Percentiles rank a stretch among this genome's conserved stretches.
phyloP scores from a whole-genome alignment of 1,140 invertebrate genomes.

The Trichonephila inaurata region DNA sequence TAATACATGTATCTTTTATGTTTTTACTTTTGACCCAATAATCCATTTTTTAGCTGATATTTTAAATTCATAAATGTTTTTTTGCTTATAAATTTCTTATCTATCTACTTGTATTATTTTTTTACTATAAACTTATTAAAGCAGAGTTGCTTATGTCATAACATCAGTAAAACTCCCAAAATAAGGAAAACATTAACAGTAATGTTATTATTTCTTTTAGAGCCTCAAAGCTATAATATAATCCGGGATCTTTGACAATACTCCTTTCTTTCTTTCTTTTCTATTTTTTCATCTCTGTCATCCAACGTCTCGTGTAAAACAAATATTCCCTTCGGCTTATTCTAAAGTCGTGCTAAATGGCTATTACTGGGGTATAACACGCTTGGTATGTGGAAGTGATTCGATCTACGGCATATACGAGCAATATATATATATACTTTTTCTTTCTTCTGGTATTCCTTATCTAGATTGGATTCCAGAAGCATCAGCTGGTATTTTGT shows the following conservation, averaged over 20 bases:
- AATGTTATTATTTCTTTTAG: neutral
- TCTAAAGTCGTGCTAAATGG: conserved; percentile 36
- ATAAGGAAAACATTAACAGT: neutral
- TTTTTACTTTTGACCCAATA: too few species aligned
- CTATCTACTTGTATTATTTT: too few species aligned
- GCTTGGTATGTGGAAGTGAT: conserved; percentile 28
- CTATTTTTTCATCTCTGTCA: neutral
- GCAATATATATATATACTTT: too few species aligned
- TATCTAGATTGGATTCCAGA: conserved; percentile 1
- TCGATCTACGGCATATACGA: too few species aligned
- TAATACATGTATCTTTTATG: too few species aligned
- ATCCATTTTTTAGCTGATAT: too few species aligned
- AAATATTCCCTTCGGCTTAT: neutral
- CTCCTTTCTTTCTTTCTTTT: neutral
- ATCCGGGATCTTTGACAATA: neutral
- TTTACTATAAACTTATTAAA: too few species aligned
- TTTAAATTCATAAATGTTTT: too few species aligned
- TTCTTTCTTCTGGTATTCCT: neutral
- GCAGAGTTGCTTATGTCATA: neutral
- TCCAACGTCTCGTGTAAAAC: conserved; percentile 10
- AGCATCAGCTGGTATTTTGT: neutral
- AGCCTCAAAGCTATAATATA: neutral
- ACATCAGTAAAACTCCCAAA: neutral
- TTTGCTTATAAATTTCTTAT: too few species aligned
- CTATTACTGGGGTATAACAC: conserved; percentile 26